Conservation (phyloP, 2,113 vertebrate genomes). For the Abramis brama region DNA sequence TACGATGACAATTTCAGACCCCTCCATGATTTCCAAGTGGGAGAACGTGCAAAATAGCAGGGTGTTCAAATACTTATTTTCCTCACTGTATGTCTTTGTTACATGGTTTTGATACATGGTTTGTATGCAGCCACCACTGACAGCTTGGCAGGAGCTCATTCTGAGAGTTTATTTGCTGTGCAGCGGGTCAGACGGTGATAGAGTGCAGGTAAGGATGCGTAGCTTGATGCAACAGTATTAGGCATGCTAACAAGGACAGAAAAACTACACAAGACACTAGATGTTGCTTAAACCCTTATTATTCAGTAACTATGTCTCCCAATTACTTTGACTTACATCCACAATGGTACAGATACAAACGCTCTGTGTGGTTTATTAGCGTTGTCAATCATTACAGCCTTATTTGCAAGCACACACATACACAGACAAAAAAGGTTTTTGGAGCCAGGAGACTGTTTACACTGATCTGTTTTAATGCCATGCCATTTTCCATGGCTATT, state of each 20-base stretch:
- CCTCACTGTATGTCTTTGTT: neutral
- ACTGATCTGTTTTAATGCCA: neutral
- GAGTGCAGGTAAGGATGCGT: neutral
- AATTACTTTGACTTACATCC: constrained; percentile 6
- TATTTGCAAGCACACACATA: neutral
- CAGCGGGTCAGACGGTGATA: neutral
- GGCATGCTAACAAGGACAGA: constrained; percentile 16
- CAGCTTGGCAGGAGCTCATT: neutral
- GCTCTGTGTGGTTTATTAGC: constrained; percentile 11
- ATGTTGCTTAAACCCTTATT: neutral
- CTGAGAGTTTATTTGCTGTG: neutral
- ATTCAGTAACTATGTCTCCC: constrained; percentile 13
- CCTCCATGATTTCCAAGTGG: no score
- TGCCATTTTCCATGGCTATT: neutral
- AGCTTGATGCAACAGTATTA: neutral
- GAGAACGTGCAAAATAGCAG: no score
- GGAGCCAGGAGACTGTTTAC: neutral
- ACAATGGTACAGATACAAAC: neutral
- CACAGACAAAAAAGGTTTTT: neutral
- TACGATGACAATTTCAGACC: no score
- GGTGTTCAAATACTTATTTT: no score
- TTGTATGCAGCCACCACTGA: neutral
- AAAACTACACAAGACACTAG: neutral
- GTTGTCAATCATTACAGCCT: constrained; percentile 17
- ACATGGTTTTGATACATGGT: no score